phyloP scores from a whole-genome alignment of 1,140 invertebrate genomes.

The Lordiphosa clarofinis region DNA sequence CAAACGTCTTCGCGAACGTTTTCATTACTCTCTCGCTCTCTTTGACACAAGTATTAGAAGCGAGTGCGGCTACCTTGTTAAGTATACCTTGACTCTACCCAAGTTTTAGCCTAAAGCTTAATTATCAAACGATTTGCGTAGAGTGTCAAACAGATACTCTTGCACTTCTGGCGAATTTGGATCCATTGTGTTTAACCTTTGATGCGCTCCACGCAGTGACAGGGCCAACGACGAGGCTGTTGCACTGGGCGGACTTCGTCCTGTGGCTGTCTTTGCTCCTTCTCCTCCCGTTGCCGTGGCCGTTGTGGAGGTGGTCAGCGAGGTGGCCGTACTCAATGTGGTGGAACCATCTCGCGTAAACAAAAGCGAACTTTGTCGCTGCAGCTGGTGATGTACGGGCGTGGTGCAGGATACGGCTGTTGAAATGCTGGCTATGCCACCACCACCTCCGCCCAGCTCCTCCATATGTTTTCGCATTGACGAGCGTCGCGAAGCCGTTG shows the following conservation, averaged over 20 bases:
- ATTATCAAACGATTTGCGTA: conserved; percentile 83
- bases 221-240: conserved; percentile 43
- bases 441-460: conserved; percentile 35
- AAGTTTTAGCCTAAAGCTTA: conserved; percentile 22
- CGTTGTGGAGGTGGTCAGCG: conserved; percentile 29
- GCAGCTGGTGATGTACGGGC: conserved; percentile 60
- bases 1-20: too few species aligned
- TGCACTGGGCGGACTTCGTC: conserved; percentile 6
- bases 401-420: conserved; percentile 54
- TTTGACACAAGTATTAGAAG: too few species aligned
- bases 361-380: conserved; percentile 58
- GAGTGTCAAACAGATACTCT: conserved; percentile 83
- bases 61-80: too few species aligned
- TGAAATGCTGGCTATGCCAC: conserved; percentile 50
- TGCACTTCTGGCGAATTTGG: conserved; percentile 82
- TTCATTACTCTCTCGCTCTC: too few species aligned
- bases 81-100: too few species aligned
- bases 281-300: too few species aligned
- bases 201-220: conserved; percentile 58
- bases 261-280: conserved; percentile 1
- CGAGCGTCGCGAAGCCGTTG: conserved; percentile 71
- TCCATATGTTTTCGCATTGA: conserved; percentile 64
- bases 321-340: conserved; percentile 41
- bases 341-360: conserved; percentile 44
- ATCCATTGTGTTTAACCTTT: conserved; percentile 81